Percentiles rank a stretch among this genome's conserved stretches.
Conservation (phyloP, 2,113 vertebrate species). For the Hoplias malabaricus region DNA sequence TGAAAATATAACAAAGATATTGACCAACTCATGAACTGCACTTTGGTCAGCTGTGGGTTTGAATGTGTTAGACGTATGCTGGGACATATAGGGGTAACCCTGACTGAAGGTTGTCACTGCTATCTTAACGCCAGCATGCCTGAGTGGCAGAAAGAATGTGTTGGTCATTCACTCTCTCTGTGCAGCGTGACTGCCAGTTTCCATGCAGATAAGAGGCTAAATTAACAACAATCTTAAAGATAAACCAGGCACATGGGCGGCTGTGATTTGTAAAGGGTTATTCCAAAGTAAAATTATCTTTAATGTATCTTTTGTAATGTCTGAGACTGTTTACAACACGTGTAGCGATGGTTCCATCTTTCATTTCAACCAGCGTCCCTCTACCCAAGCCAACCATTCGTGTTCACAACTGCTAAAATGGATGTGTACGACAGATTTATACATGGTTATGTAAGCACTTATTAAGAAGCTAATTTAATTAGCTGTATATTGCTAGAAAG, state of each 20-base stretch:
- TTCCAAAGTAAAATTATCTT: no score
- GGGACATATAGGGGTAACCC: background rate
- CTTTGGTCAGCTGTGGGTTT: background rate
- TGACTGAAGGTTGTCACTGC: background rate
- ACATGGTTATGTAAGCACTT: no score
- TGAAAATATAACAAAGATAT: no score
- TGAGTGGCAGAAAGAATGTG: conserved; percentile 17
- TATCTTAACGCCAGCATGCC: background rate
- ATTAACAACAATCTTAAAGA: background rate
- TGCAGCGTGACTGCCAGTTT: background rate
- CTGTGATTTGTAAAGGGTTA: background rate
- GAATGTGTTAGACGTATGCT: background rate
- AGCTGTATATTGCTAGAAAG: no score
- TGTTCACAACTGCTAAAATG: background rate
- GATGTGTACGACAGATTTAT: background rate
- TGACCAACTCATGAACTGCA: no score
- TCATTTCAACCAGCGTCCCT: no score
- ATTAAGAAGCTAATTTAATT: no score
- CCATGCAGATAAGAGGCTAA: background rate
- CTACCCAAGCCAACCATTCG: background rate
- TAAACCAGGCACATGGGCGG: background rate
- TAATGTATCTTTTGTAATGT: no score
- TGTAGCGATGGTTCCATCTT: no score
- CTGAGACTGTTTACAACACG: no score
- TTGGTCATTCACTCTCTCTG: background rate